Percentiles rank a stretch among this genome's conserved stretches.
These are phyloP conservation scores for Trogon surrucura DNA, from an alignment of 2,113 vertebrate genomes.

Conservation along the genomic window DNA sequence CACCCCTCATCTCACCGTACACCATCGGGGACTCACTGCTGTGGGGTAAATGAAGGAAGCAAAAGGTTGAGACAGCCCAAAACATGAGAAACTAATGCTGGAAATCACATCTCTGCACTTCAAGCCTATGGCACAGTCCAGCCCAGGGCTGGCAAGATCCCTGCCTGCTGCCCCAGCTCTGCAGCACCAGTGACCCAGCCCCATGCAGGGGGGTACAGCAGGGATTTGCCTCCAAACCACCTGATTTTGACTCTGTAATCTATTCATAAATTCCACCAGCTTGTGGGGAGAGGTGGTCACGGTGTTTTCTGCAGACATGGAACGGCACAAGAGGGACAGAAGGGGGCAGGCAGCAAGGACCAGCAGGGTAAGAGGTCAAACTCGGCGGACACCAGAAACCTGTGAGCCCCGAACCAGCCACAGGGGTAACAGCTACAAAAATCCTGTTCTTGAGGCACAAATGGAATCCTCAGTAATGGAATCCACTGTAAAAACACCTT, in stretches of 20 bases:
- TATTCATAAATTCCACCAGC: background rate
- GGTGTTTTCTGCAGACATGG: background rate
- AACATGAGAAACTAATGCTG: background rate
- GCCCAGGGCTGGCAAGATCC: background rate
- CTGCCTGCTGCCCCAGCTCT: background rate
- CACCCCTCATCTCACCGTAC: background rate
- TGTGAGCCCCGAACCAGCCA: background rate
- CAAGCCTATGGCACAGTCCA: background rate
- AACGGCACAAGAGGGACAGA: background rate
- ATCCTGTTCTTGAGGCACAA: background rate
- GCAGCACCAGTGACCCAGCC: background rate
- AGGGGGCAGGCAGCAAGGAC: background rate
- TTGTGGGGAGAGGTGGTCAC: background rate
- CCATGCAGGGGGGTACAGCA: background rate
- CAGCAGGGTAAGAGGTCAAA: background rate
- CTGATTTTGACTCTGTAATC: background rate
- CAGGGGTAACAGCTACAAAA: background rate
- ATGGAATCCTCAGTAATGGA: background rate
- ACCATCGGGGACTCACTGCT: background rate
- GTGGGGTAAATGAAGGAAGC: background rate
- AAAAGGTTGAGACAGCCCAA: background rate
- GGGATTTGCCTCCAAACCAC: background rate
- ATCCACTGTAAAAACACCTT: conserved; percentile 49
- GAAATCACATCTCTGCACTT: background rate
- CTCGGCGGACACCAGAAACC: background rate